Base-by-base conservation (phyloP, 2,888 invertebrate species). In the Orthosia gothica region DNA sequence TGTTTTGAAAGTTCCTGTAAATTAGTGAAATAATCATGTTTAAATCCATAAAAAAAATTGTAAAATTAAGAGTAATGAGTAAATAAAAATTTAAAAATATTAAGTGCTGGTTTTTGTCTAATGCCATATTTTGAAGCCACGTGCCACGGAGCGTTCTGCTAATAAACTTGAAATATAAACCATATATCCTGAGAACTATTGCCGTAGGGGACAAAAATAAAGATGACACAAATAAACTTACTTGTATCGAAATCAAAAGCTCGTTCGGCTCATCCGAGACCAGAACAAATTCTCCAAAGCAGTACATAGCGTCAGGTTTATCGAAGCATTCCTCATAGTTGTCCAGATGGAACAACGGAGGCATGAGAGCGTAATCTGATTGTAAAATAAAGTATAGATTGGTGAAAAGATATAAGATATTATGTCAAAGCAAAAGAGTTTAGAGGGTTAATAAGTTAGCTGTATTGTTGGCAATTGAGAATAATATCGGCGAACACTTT, bases 1-100 rank as follows among this genome's bases (percentile, higher is more conserved):
- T 89, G 57, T 92, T 78, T 1, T 62, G 95, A 94, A 79, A 92
- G 94, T 80, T 89, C 92, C 96, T 96, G 91, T 50, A 90, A 93
- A 76, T 20, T 54, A 66, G 0, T 23, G 7, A 16, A 18, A 40
- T 5, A 3, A 20, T 40, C n/a, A 20, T 11, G 0, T 54, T 23
- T 16, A 58, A 15, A 54, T 32, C n/a, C n/a, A n/a, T 32, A 2
- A 2, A 40, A n/a, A n/a, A n/a, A n/a, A n/a, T n/a, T n/a, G n/a
- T 5, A 32, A 47, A 16, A 11, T 12, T 5, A 23, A 0, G 13
- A 49, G 32, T 32, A 54, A 12, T 57, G 12, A 23, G 16, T 18
- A 57, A 45, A 58, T 45, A 0, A 1, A 15, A 5, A 59, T 40
- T n/a, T n/a, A n/a, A n/a, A n/a, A n/a, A n/a, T n/a, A n/a, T n/a